Percentiles rank a stretch among this genome's conserved stretches.
These are phyloP conservation scores for Podiceps cristatus DNA, from an alignment of 2,113 vertebrate genomes.

Conservation along the genomic window DNA sequence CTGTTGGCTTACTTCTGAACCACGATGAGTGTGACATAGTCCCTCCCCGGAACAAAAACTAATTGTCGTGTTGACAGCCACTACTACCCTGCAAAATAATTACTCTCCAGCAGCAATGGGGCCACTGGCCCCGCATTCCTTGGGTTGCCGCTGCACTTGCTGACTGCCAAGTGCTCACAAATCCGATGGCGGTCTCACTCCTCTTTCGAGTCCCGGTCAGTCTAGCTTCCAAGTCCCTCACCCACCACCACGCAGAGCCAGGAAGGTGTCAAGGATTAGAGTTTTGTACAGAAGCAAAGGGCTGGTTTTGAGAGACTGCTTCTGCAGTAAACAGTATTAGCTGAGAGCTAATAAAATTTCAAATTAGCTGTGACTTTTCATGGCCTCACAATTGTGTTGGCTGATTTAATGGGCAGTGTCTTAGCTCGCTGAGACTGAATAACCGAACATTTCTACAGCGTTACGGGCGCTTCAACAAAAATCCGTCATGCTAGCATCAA, in stretches of 20 bases:
- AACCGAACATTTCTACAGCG: conserved; percentile 88
- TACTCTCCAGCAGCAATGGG: not conserved
- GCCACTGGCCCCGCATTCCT: not conserved
- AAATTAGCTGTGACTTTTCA: conserved; percentile 80
- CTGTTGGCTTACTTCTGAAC: not conserved
- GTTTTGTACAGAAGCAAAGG: conserved; percentile 21
- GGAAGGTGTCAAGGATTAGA: not conserved
- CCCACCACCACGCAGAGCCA: not conserved
- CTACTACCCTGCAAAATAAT: not conserved
- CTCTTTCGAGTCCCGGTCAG: not conserved
- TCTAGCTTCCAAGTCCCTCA: not conserved
- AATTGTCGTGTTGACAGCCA: not conserved
- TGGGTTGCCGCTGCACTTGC: not conserved
- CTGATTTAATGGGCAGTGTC: conserved; percentile 79
- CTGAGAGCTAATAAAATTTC: conserved; percentile 78
- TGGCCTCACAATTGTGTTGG: conserved; percentile 68
- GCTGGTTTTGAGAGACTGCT: conserved; percentile 48
- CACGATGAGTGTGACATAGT: not conserved
- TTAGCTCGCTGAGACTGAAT: conserved; percentile 83
- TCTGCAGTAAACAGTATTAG: conserved; percentile 67
- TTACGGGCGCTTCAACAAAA: conserved; percentile 85
- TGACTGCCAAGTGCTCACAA: not conserved
- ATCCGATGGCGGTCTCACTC: not conserved
- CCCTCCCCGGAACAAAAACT: not conserved
- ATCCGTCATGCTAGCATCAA: conserved; percentile 81